Evolutionary conservation across 2,113 vertebrate genomes (phyloP), one percentile per base, ranked within the genome.

Genomic region (Microcebus jonahi): DNA sequence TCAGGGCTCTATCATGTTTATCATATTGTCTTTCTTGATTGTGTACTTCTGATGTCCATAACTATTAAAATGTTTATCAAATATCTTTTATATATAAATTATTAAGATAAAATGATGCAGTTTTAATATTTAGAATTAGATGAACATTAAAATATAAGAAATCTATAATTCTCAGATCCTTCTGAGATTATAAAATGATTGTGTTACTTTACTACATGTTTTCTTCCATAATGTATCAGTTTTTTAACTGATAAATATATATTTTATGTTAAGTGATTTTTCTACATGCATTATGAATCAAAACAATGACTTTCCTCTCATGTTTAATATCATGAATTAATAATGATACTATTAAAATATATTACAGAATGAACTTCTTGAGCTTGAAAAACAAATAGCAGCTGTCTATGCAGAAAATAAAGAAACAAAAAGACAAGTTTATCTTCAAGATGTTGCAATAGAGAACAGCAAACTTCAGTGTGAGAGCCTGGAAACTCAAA

Each of bases 351-450:
- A 8, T 63, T 97, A 87, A 76, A 96, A 97, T 98, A 82, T 98
- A 94, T 98, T 98, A 79, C 97, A 99, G 99, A 95, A 95, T 97
- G 98, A 98, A 73, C 91, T 98, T 95, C 95, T 97, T 93, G 98
- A 98, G 25, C 97, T 99, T 92, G 98, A 98, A 96, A 98, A 96
- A 95, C 98, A 99, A 97, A 98, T 97, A 63, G 93, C 93, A 91
- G 95, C 96, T 70, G 20, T 98, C 95, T 75, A 95, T 94, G 80
- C 97, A 86, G 98, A 99, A 98, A 98, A 29, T 14, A 98, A 98
- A 96, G 97, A 55, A 57, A 95, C 87, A 95, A 98, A 98, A 97
- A 98, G 83, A n/a, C 96, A 98, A 91, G 98, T 98, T 90, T 45
- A 90, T 96, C 98, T 98, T 42, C 97, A 98, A 97, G 98, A 98